A percentile compares a stretch with the other conserved stretches of the same genome.
Conservation (phyloP, 2,113 vertebrate species). For the Aleadryas rufinucha region DNA sequence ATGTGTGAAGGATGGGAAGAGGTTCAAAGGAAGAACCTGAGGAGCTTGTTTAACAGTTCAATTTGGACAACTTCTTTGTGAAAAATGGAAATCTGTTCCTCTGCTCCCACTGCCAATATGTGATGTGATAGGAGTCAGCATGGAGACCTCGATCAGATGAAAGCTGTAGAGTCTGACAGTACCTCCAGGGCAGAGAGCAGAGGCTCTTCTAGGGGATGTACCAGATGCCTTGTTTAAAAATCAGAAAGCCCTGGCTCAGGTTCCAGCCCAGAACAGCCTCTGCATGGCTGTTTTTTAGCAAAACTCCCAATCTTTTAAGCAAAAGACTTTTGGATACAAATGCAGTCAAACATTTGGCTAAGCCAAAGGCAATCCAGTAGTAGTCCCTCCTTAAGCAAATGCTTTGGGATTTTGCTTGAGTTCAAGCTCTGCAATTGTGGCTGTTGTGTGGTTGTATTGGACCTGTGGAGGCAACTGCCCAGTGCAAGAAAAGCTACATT, state of each 20-base stretch:
- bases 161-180: neutral
- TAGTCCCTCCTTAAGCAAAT: neutral
- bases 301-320: neutral
- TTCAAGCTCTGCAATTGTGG: neutral
- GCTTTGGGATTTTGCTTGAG: neutral
- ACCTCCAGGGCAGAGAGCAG: neutral
- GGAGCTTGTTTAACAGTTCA: neutral
- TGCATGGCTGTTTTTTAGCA: neutral
- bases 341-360: neutral
- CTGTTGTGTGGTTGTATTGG: neutral
- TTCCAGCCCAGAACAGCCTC: neutral
- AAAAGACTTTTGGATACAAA: neutral
- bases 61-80: neutral
- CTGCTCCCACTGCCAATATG: neutral
- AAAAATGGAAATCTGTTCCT: neutral
- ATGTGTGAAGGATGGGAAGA: neutral
- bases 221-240: neutral
- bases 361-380: neutral
- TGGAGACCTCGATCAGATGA: rapidly evolving
- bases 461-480: neutral
- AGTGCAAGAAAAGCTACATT: neutral
- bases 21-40: neutral
- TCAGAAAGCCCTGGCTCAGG: neutral
- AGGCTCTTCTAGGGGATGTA: neutral
- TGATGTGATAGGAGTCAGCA: neutral